Base-by-base conservation (phyloP, 2,888 invertebrate genomes). In the Caradrina clavipalpis region DNA sequence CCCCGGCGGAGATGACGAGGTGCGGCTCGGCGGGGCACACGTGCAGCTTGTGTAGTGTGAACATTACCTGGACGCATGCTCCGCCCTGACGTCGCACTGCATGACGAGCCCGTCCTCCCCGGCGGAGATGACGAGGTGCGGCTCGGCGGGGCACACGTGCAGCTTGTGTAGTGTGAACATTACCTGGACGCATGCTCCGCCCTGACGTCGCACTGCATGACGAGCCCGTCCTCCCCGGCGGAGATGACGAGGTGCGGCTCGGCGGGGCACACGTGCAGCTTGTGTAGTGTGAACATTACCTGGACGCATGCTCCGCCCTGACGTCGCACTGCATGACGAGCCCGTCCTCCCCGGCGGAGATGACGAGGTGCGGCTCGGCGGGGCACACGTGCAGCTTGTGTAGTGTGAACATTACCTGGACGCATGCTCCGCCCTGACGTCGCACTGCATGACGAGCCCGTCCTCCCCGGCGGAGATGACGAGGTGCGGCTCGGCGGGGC, bases 341-440 rank as follows among this genome's bases (percentile, higher is more conserved):
- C 0, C 98, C 98, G 95, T 99, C 99, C 94, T 99, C 99, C 1
- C 99, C 99, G 80, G 98, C 98, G 80, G 98, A 98, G 35, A 99
- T 95, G 59, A 98, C 96, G 65, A 97, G 93, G 89, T 98, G 97
- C 0, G 98, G 98, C 79, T 97, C 97, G 69, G 97, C 97, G 11
- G 97, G 96, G 81, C 98, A 96, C 78, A 98, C 96, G 69, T 98
- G 97, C 81, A 99, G 93, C 95, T 99, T 99, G 94, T 99, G 98
- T 35, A 6, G 3, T 42, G 11, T 8, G n/a, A n/a, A n/a, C 2
- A 0, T 94, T 97, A 89, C 97, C 90, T 91, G 73, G 86, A 75
- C n/a, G 97, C 96, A 87, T 97, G 97, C 51, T 97, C 96, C 76
- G 97, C 96, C 57, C 99, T 96, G 70, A 99, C 96, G 95, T 99